A percentile compares a stretch with the other conserved stretches of the same genome.
Evolutionary conservation across 2,113 vertebrate species (phyloP).

Genomic region (Terrapene triunguis): DNA sequence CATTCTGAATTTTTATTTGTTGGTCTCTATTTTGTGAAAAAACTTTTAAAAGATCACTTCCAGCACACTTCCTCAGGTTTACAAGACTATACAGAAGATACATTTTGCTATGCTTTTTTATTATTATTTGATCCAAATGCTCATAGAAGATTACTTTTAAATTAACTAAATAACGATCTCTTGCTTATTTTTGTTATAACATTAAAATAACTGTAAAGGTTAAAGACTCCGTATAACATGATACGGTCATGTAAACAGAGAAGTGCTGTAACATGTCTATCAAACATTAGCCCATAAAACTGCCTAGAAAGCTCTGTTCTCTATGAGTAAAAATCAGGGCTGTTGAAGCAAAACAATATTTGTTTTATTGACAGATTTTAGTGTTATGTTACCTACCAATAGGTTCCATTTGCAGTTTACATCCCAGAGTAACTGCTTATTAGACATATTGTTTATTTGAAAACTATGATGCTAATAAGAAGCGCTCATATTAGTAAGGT

Average conservation of each 20-base stretch:
- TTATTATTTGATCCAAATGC: conserved; percentile 7
- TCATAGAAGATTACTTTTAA: neutral
- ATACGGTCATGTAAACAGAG: neutral
- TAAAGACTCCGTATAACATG: neutral
- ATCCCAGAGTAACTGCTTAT: conserved; percentile 74
- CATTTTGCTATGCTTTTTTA: neutral
- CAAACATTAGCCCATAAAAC: conserved; percentile 55
- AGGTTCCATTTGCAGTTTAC: conserved; percentile 52
- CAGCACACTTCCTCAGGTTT: neutral
- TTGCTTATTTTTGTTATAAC: conserved; percentile 1
- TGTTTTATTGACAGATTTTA: conserved; percentile 74
- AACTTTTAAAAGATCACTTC: neutral
- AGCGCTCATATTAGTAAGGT: conserved; percentile 62
- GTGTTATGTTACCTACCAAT: conserved; percentile 66
- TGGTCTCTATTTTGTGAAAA: neutral
- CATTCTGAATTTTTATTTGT: conserved; percentile 7
- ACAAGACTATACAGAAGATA: neutral
- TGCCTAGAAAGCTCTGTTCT: conserved; percentile 13
- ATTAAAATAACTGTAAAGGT: conserved; percentile 12
- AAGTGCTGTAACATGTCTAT: conserved; percentile 16
- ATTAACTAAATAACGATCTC: neutral
- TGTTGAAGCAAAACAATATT: conserved; percentile 40
- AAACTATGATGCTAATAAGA: conserved; percentile 76
- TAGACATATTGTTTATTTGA: conserved; percentile 73
- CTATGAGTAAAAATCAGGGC: conserved; percentile 29